Percentiles rank a stretch among this genome's conserved stretches.
phyloP scores from a whole-genome alignment of 2,888 invertebrate genomes.

The Ophion slaviceki region DNA sequence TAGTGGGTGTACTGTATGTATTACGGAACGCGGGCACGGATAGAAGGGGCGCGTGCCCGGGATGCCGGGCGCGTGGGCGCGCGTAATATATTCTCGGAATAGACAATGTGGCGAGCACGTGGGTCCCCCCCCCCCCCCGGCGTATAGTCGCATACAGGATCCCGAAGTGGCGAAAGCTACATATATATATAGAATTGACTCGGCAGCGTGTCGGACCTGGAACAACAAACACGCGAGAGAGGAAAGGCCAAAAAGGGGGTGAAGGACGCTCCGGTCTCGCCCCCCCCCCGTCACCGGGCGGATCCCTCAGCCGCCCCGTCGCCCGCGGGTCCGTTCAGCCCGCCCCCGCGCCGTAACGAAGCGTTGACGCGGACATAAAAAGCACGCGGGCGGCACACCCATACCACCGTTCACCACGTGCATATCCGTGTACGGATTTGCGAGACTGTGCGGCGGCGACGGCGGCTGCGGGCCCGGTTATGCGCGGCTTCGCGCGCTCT shows the following conservation, averaged over 20 bases:
- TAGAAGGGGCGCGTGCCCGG: constrained; percentile 65
- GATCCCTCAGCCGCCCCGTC: too few species aligned
- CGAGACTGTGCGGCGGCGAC: constrained; percentile 29
- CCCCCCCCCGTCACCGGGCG: not conserved
- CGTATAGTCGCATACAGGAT: constrained; percentile 34
- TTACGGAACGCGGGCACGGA: constrained; percentile 37
- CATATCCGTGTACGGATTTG: constrained; percentile 23
- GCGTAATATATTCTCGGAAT: constrained; percentile 82
- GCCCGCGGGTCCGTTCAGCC: not conserved
- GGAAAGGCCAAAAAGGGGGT: constrained; percentile 38
- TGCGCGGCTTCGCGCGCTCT: constrained; percentile 39
- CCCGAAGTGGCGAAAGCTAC: constrained; percentile 16
- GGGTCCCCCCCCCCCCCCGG: constrained; percentile 65
- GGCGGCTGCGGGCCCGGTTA: constrained; percentile 5
- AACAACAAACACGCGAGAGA: constrained; percentile 29
- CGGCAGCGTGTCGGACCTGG: constrained; percentile 74
- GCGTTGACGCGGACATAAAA: constrained; percentile 82
- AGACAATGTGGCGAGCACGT: constrained; percentile 81
- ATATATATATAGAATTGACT: constrained; percentile 70
- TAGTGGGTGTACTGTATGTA: constrained; percentile 33
- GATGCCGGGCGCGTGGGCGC: constrained; percentile 77
- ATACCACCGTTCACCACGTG: not conserved
- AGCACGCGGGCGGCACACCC: constrained; percentile 73
- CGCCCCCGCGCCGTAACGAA: constrained; percentile 78
- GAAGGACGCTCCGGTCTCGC: constrained; percentile 37